These are phyloP conservation scores for Chymomyza costata DNA, from an alignment of 1,140 invertebrate species.

Conservation along the genomic window DNA sequence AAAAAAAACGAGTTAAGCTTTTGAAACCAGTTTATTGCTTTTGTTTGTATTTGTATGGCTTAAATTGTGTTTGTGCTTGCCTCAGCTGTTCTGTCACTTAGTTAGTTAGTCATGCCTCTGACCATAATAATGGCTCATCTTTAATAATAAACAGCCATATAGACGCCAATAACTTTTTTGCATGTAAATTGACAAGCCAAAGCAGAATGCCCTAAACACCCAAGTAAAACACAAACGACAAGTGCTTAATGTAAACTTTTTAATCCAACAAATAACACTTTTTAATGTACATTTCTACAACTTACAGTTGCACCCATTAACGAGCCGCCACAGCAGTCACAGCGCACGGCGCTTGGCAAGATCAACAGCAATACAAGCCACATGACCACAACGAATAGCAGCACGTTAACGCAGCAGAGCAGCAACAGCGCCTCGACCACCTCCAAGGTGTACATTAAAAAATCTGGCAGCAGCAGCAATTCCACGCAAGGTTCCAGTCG, in stretches of 20 bases:
- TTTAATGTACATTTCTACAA: constrained; percentile 19
- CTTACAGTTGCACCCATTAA: constrained; percentile 69
- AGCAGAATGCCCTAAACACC: constrained; percentile 26
- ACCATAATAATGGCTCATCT: constrained; percentile 43
- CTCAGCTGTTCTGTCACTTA: constrained; percentile 51
- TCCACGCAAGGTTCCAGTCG: constrained; percentile 49
- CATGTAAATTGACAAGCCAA: constrained; percentile 31
- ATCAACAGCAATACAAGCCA: constrained; percentile 42
- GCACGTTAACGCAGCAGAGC: constrained; percentile 18
- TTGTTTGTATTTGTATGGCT: neutral
- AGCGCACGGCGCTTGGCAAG: constrained; percentile 26
- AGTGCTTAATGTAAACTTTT: constrained; percentile 23
- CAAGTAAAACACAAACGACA: constrained; percentile 14
- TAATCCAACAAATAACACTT: constrained; percentile 24
- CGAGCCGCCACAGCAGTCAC: constrained; percentile 52
- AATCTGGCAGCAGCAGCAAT: constrained; percentile 44
- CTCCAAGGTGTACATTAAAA: constrained; percentile 71
- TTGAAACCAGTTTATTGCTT: constrained; percentile 48
- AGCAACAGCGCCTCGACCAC: constrained; percentile 42
- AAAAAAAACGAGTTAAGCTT: constrained; percentile 52
- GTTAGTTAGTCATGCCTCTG: constrained; percentile 48
- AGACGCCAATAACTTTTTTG: constrained; percentile 18
- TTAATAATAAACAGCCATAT: constrained; percentile 33
- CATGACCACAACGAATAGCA: constrained; percentile 51
- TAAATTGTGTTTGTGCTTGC: constrained; percentile 22